Conservation (phyloP, 2,888 invertebrate species). For the Abrostola triplasia region DNA sequence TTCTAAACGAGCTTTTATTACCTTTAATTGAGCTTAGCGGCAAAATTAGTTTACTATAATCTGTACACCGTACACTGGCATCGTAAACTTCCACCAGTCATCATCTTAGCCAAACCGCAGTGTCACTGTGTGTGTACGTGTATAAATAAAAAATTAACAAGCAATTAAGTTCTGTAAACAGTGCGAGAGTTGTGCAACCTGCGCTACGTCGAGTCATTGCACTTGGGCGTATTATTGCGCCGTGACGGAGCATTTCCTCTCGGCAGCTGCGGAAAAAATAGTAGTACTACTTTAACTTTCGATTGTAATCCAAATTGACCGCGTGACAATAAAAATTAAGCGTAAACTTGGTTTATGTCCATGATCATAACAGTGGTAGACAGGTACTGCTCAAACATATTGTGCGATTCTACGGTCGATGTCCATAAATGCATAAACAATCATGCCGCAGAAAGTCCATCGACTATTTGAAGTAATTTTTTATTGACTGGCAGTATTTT, state of each 20-base stretch:
- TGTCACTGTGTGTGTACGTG: slow-evolving; percentile 40
- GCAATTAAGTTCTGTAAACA: slow-evolving; percentile 61
- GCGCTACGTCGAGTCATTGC: slow-evolving; percentile 67
- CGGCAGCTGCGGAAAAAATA: slow-evolving; percentile 29
- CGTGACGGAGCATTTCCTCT: slow-evolving; percentile 52
- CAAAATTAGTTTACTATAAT: not conserved
- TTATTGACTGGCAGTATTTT: too few relatives aligned
- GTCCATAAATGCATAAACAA: too few relatives aligned
- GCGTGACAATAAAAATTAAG: not conserved
- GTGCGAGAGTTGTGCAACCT: slow-evolving; percentile 62
- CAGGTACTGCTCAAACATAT: not conserved
- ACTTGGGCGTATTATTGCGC: slow-evolving; percentile 53
- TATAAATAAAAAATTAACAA: slow-evolving; percentile 61
- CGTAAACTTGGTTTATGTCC: not conserved
- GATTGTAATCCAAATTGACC: slow-evolving; percentile 10
- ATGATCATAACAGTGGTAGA: not conserved
- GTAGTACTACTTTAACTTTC: slow-evolving; percentile 31
- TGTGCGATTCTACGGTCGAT: too few relatives aligned
- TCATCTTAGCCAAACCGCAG: slow-evolving; percentile 22
- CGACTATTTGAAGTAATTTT: too few relatives aligned
- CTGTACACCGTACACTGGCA: slow-evolving; percentile 6
- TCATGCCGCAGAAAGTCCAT: too few relatives aligned
- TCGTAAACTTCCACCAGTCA: not conserved
- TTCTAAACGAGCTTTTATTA: too few relatives aligned
- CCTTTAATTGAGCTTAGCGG: too few relatives aligned